Conservation (phyloP, 2,888 invertebrate genomes). For the Protula sp. region DNA sequence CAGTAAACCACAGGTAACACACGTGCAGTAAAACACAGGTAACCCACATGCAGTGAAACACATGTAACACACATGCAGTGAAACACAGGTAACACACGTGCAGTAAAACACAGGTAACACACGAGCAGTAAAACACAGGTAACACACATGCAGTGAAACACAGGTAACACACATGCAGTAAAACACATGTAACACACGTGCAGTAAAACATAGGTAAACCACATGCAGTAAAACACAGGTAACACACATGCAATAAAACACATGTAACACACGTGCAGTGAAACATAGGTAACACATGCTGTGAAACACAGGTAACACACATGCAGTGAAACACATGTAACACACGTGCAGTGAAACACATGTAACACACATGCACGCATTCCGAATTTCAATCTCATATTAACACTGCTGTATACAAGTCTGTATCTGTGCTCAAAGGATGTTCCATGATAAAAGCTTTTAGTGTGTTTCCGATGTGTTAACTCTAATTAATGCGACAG, state of each 20-base stretch:
- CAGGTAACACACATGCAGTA: background rate
- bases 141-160: too few relatives aligned
- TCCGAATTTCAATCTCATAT: too few relatives aligned
- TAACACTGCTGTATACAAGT: too few relatives aligned
- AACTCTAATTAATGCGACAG: too few relatives aligned
- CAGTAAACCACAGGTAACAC: background rate
- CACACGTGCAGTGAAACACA: too few relatives aligned
- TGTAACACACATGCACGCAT: too few relatives aligned
- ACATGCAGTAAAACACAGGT: background rate
- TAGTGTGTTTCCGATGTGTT: too few relatives aligned
- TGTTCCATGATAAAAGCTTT: too few relatives aligned
- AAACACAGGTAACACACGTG: background rate
- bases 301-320: background rate
- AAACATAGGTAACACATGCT: background rate
- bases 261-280: background rate
- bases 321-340: background rate
- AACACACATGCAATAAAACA: background rate
- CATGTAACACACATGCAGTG: background rate
- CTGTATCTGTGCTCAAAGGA: too few relatives aligned
- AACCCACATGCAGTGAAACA: background rate
- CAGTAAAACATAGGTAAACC: background rate
- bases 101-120: background rate
- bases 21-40: background rate
- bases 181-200: background rate
- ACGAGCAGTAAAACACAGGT: background rate